Conservation (phyloP, 2,797 vertebrate species). For the Liparis tanakae region DNA sequence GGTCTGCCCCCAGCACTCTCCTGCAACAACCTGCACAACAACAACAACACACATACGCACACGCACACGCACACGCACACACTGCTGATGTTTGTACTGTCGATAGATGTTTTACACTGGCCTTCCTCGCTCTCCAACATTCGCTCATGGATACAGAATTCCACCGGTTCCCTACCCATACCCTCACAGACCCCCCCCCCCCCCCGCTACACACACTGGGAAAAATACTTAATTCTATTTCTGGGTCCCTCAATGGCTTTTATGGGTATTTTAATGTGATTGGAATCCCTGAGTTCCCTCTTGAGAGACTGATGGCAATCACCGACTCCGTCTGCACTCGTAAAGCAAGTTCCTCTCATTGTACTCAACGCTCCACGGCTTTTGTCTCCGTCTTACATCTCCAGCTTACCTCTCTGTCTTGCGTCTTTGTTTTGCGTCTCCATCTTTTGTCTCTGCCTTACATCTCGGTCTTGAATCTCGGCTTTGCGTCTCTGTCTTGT, state of each 20-base stretch:
- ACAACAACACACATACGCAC: too few relatives aligned
- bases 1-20: slow-evolving; percentile 75
- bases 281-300: slow-evolving; percentile 1
- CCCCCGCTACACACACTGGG: slow-evolving; percentile 4
- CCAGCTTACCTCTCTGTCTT: too few relatives aligned
- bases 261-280: slow-evolving; percentile 12
- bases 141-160: slow-evolving; percentile 21
- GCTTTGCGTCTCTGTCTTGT: too few relatives aligned
- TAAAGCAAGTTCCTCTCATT: background rate
- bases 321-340: background rate
- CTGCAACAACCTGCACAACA: slow-evolving; percentile 53
- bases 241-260: background rate
- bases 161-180: slow-evolving; percentile 15
- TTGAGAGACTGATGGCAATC: slow-evolving; percentile 10
- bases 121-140: slow-evolving; percentile 19
- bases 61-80: slow-evolving; percentile 8
- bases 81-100: slow-evolving; percentile 33
- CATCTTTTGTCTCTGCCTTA: too few relatives aligned
- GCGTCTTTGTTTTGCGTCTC: too few relatives aligned
- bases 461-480: too few relatives aligned
- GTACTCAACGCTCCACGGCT: background rate
- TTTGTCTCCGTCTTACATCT: too few relatives aligned
- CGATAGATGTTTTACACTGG: slow-evolving; percentile 48
- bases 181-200: slow-evolving; percentile 10
- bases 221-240: slow-evolving; percentile 15